These are phyloP conservation scores for Drosophila merina DNA, from an alignment of 2,888 invertebrate genomes.

Conservation along the genomic window DNA sequence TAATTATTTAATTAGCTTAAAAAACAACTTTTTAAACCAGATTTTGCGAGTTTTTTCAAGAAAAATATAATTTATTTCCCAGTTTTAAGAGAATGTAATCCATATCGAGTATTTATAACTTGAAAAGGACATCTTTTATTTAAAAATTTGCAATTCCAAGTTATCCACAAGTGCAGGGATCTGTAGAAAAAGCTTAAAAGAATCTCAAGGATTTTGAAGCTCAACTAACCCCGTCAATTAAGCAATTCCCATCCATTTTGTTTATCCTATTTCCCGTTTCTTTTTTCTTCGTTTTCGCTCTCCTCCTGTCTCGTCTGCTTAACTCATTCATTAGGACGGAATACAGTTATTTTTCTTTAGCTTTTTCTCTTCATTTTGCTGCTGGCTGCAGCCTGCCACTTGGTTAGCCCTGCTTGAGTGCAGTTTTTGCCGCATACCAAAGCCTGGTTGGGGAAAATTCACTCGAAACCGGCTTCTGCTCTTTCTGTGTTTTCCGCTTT, in stretches of 20 bases:
- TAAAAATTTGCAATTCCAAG: neutral
- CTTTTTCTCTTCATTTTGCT: conserved; percentile 24
- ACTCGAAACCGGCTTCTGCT: conserved; percentile 30
- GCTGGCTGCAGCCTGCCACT: conserved; percentile 23
- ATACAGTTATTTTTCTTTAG: conserved; percentile 10
- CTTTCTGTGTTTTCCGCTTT: conserved; percentile 9
- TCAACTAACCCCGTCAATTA: neutral
- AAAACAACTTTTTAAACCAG: neutral
- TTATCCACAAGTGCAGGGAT: neutral
- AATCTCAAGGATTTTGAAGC: conserved; percentile 10
- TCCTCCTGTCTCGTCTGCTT: conserved; percentile 1
- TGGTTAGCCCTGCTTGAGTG: conserved; percentile 25
- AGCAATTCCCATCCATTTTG: conserved; percentile 24
- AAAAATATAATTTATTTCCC: no score
- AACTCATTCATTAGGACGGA: conserved; percentile 25
- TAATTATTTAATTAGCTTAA: neutral
- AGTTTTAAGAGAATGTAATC: no score
- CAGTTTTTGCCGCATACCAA: conserved; percentile 19
- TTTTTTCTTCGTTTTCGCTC: neutral
- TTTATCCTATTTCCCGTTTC: conserved; percentile 14
- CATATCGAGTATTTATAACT: neutral
- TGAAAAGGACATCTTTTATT: neutral
- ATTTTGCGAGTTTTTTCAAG: neutral
- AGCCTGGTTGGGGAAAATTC: conserved; percentile 11
- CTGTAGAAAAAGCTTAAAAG: neutral